A percentile compares a stretch with the other conserved stretches of the same genome.
Evolutionary conservation across 1,140 invertebrate species (phyloP).

Genomic region (Brachionus rubens): DNA sequence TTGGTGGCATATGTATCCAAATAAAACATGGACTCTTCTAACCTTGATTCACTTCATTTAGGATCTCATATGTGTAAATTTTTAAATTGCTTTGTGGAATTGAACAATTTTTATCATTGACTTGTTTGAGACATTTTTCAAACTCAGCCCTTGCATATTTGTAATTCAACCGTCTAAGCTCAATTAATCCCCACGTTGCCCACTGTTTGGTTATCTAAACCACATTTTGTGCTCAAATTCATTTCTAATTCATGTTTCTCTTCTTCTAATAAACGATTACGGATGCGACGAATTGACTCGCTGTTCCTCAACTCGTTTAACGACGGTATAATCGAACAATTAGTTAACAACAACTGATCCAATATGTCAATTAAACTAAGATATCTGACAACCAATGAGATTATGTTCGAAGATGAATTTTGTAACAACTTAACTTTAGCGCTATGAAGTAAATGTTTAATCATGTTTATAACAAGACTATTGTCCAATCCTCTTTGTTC

Average conservation of each 20-base stretch:
- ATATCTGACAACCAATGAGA: slow-evolving; percentile 59
- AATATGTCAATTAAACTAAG: slow-evolving; percentile 60
- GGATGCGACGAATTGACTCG: slow-evolving; percentile 56
- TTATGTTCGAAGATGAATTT: slow-evolving; percentile 55
- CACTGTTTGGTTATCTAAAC: slow-evolving; percentile 73
- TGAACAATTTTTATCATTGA: slow-evolving; percentile 9
- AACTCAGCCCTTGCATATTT: slow-evolving; percentile 68
- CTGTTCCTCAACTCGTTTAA: slow-evolving; percentile 57
- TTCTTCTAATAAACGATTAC: slow-evolving; percentile 70
- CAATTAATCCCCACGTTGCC: slow-evolving; percentile 71
- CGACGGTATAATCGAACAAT: slow-evolving; percentile 56
- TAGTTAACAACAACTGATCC: slow-evolving; percentile 57
- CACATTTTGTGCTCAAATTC: slow-evolving; percentile 78
- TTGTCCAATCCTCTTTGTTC: slow-evolving; percentile 63
- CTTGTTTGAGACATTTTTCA: slow-evolving; percentile 55
- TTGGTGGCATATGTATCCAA: slow-evolving; percentile 58
- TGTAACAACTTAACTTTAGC: slow-evolving; percentile 68
- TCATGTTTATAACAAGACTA: slow-evolving; percentile 65
- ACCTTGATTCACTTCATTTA: slow-evolving; percentile 53
- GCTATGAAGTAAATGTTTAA: slow-evolving; percentile 67
- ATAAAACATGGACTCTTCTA: slow-evolving; percentile 53
- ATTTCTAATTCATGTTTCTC: slow-evolving; percentile 79
- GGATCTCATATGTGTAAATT: slow-evolving; percentile 50
- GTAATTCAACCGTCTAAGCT: slow-evolving; percentile 65
- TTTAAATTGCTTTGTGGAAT: not conserved